Conservation (phyloP, 2,113 vertebrate genomes). For the Vanacampus margaritifer region DNA sequence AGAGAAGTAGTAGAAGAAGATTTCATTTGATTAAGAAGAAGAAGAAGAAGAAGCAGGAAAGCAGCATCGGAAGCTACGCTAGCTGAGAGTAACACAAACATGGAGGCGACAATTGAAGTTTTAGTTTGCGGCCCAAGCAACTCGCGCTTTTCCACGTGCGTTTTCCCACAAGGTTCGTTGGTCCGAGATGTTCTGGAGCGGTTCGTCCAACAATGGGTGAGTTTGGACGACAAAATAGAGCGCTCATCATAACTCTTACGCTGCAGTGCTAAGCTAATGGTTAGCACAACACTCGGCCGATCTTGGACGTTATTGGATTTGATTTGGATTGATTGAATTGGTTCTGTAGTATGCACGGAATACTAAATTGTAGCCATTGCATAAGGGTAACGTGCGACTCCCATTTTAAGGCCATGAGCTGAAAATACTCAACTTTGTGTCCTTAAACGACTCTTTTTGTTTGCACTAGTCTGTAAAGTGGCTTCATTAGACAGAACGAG, state of each 20-base stretch:
- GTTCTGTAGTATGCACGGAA: too few species aligned
- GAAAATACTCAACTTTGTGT: too few species aligned
- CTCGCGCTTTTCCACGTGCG: neutral
- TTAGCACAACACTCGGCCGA: neutral
- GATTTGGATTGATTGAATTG: too few species aligned
- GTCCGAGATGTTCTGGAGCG: conserved; percentile 50
- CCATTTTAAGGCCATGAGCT: too few species aligned
- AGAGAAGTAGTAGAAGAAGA: too few species aligned
- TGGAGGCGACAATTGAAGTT: conserved; percentile 54
- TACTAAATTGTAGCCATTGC: too few species aligned
- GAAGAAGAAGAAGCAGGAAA: neutral
- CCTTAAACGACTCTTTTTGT: too few species aligned
- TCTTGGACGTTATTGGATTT: neutral
- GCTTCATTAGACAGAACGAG: too few species aligned
- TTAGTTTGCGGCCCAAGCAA: conserved; percentile 34
- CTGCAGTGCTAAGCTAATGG: neutral
- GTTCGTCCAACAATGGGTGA: conserved; percentile 50
- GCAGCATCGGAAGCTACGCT: neutral
- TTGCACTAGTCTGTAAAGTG: too few species aligned
- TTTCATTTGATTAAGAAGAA: too few species aligned
- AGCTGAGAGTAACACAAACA: neutral
- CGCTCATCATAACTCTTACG: neutral
- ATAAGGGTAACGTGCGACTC: too few species aligned
- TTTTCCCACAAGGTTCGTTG: conserved; percentile 36
- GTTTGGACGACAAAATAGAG: neutral